Base-by-base conservation (phyloP, 2,113 vertebrate species). In the Pao palembangensis region DNA sequence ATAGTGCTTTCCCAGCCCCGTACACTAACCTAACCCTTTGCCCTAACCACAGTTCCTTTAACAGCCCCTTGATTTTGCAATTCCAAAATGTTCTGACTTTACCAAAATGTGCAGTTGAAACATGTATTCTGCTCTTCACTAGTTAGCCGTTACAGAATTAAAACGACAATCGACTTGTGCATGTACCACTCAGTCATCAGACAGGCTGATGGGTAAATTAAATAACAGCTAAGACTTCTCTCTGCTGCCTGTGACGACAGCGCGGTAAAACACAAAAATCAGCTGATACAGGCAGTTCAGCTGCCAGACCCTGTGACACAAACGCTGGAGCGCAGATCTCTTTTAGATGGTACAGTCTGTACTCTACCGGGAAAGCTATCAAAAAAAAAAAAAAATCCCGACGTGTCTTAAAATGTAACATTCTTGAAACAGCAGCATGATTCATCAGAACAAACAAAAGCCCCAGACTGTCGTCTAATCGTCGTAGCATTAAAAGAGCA, bases 401-500 rank as follows among this genome's bases (percentile, higher is more conserved):
- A 48, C 41, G 41, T 58, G 17, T 18, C 44, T 58, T 23, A 48
- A 71, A 47, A 19, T 42, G 11, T 51, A 53, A 67, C 71, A 67
- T 46, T 21, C 58, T 31, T 46, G 49, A 65, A 64, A 58, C 25
- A 12, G 15, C 48, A 0, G 15, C 55, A 61, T 74, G 68, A 67
- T 58, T 74, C 49, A 59, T 61, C 54, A 52, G 48, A 69, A 55
- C 48, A 50, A 72, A 70, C 57, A 55, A 17, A 58, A 50, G 44
- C 38, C 61, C 41, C 38, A 23, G 15, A 20, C 51, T 16, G 23
- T 59, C 54, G 60, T 51, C 34, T 62, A 23, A 66, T 62, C 41
- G 53, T 58, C 48, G 38, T n/a, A 47, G 63, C 61, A 63, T 68
- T 70, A 69, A 76, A 75, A 74, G 61, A 73, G 19, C 53, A 69